Evolutionary conservation across 2,113 vertebrate genomes (phyloP).

Genomic region (Sceloporus tristichus): DNA sequence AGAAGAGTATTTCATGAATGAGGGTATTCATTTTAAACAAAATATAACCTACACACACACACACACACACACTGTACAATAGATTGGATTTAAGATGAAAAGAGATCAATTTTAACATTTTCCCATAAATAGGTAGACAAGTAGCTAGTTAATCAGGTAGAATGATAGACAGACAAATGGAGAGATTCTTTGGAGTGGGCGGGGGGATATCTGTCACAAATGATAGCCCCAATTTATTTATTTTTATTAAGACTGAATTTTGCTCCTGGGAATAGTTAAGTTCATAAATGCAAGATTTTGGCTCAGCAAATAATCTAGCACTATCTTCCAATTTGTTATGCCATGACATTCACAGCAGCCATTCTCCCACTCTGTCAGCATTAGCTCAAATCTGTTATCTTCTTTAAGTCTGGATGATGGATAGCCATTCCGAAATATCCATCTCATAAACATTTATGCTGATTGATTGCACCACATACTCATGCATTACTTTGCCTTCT

Average conservation of each 20-base stretch:
- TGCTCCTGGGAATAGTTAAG: background rate
- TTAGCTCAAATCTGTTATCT: slow-evolving; percentile 52
- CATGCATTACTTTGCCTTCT: slow-evolving; percentile 35
- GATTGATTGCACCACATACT: slow-evolving; percentile 7
- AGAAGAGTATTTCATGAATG: background rate
- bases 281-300: background rate
- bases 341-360: background rate
- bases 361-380: slow-evolving; percentile 23
- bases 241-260: slow-evolving; percentile 16
- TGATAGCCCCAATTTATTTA: background rate
- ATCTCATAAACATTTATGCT: slow-evolving; percentile 50
- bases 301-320: slow-evolving; percentile 17
- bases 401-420: slow-evolving; percentile 37
- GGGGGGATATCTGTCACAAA: background rate
- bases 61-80: background rate
- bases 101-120: slow-evolving; percentile 15
- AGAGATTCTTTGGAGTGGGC: background rate
- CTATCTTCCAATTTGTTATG: background rate
- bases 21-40: background rate
- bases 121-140: background rate
- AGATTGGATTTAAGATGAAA: background rate
- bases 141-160: too few relatives aligned
- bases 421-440: slow-evolving; percentile 52
- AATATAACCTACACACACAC: too few relatives aligned
- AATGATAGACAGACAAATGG: too few relatives aligned